A percentile compares a stretch with the other conserved stretches of the same genome.
Evolutionary conservation across 1,140 invertebrate genomes (phyloP).

Genomic region (Caerostris extrusa): DNA sequence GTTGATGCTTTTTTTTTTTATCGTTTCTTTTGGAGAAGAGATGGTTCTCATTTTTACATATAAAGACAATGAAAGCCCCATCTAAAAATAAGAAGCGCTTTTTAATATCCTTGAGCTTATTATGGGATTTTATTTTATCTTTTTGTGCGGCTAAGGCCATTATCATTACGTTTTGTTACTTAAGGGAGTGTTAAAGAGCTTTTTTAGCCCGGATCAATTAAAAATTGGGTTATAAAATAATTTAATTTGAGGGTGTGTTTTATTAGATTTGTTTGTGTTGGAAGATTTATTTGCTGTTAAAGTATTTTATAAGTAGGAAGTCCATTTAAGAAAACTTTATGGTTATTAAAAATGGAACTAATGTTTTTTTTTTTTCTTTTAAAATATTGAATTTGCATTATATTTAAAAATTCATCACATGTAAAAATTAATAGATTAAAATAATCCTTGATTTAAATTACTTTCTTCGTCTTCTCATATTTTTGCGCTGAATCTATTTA

Average conservation of each 20-base stretch:
- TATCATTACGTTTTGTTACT: not conserved
- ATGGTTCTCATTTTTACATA: not conserved
- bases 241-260: not conserved
- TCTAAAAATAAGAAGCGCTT: constrained; percentile 2
- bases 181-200: not conserved
- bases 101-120: constrained; percentile 16
- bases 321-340: not conserved
- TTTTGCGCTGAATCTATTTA: no score
- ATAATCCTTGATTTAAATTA: no score
- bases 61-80: not conserved
- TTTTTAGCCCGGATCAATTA: not conserved
- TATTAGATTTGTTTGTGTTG: not conserved
- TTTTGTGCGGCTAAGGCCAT: not conserved
- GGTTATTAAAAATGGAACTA: no score
- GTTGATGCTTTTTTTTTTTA: constrained; percentile 49
- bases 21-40: constrained; percentile 1
- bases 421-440: no score
- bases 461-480: no score
- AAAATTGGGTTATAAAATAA: constrained; percentile 20
- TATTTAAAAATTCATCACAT: no score
- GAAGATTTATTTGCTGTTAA: not conserved
- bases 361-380: no score
- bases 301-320: not conserved
- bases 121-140: constrained; percentile 18
- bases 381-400: no score